Base-by-base conservation (phyloP, 2,113 vertebrate genomes). In the Cheirogaleus medius region DNA sequence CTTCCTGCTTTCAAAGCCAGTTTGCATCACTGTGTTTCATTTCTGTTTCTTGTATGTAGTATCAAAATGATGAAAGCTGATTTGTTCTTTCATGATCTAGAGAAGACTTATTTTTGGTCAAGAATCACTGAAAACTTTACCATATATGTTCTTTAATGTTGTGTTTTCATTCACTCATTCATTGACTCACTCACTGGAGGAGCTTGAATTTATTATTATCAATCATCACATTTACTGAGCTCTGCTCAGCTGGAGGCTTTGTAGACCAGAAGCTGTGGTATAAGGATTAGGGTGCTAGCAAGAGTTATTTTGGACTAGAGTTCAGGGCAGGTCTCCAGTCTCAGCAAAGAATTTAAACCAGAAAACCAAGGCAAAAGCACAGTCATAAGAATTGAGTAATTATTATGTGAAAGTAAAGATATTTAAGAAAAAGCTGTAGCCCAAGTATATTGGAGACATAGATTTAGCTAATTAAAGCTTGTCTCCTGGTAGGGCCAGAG, bases 1-100 rank as follows among this genome's bases (percentile, higher is more conserved):
- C 71, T 95, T 98, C 49, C 91, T 98, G 94, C 98, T 98, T 98
- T 98, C 98, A 98, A 98, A 98, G 98, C 91, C 98, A 99, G 93
- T 94, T 98, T 98, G 96, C 96, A 98, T 98, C 98, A 97, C 96
- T 80, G 89, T 54, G 85, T 97, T 97, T 98, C 97, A 95, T 97
- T 98, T 97, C 91, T 98, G 23, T 93, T 98, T 98, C 91, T 95
- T 98, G 87, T 74, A 69, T 91, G 91, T 83, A 96, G 94, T 80
- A 97, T 97, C 97, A 98, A 44, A 95, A 84, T 97, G 96, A 97
- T 98, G 98, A 98, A 98, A 98, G 91, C 49, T 76, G 87, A 98
- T 78, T 98, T 69, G 1, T 80, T 97, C 96, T 97, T 92, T 97
- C 96, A 82, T 68, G 94, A 97, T 95, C 96, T 94, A 96, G 95